Evolutionary conservation across 2,797 vertebrate genomes (phyloP).

Genomic region (Lutra lutra): DNA sequence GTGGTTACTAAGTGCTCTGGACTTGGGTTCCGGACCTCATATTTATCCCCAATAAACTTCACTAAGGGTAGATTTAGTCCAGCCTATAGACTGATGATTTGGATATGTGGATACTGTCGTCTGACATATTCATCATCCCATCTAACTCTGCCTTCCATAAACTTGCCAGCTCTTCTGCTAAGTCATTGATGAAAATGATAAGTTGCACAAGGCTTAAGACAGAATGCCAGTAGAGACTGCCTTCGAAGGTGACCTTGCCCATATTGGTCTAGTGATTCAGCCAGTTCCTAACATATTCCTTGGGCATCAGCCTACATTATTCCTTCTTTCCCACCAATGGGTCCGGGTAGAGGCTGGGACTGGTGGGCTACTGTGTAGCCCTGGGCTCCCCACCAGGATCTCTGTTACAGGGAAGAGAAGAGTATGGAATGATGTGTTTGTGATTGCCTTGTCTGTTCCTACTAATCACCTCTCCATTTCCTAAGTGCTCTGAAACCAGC

Average conservation of each 20-base stretch:
- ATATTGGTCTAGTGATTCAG: not conserved
- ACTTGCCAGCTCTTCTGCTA: not conserved
- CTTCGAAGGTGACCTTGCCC: not conserved
- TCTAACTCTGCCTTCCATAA: not conserved
- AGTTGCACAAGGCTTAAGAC: not conserved
- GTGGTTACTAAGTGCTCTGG: not conserved
- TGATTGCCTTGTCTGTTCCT: not conserved
- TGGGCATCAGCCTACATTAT: not conserved
- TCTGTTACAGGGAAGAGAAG: not conserved
- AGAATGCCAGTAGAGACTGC: not conserved
- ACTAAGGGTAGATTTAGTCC: not conserved
- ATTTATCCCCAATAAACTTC: not conserved
- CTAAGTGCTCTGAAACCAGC: not conserved
- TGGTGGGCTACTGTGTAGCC: not conserved
- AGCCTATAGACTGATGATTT: not conserved
- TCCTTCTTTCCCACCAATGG: not conserved
- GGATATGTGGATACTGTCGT: not conserved
- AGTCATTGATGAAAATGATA: not conserved
- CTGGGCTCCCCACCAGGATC: not conserved
- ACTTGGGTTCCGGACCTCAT: not conserved
- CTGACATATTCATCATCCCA: not conserved
- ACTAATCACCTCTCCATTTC: not conserved
- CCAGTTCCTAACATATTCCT: not conserved
- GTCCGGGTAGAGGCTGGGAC: not conserved
- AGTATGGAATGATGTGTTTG: not conserved